These are phyloP conservation scores for Puffinus mauretanicus DNA, from an alignment of 2,113 vertebrate genomes.

Conservation along the genomic window DNA sequence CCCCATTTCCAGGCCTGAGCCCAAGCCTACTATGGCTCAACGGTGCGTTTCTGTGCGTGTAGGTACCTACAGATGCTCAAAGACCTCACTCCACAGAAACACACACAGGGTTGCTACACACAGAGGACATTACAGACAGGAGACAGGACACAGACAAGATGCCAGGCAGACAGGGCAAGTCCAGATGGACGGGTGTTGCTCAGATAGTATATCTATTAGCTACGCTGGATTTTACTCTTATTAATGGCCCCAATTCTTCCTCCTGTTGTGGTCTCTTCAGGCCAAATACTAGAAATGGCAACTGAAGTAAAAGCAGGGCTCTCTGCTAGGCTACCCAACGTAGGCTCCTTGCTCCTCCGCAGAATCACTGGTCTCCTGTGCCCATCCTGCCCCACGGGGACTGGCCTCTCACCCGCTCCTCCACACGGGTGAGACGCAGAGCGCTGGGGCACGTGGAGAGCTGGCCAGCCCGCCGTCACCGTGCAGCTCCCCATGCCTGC, in stretches of 20 bases:
- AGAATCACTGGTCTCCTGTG: not conserved
- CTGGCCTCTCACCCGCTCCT: not conserved
- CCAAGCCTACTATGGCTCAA: not conserved
- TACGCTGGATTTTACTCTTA: not conserved
- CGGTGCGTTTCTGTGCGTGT: not conserved
- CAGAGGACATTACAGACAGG: not conserved
- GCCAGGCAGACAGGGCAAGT: not conserved
- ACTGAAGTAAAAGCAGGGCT: not conserved
- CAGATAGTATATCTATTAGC: not conserved
- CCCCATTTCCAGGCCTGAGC: not conserved
- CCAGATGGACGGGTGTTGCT: not conserved
- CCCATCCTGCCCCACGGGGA: not conserved
- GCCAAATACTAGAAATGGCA: not conserved
- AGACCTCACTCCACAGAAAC: not conserved
- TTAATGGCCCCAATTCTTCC: not conserved
- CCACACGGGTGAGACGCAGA: not conserved
- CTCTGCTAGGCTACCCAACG: not conserved
- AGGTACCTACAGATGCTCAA: not conserved
- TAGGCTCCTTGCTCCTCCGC: not conserved
- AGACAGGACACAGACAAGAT: not conserved
- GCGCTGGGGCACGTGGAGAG: not conserved
- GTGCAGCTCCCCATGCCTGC: not conserved
- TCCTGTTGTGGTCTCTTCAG: not conserved
- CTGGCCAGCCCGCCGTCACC: not conserved
- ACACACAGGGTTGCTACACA: not conserved